These are phyloP conservation scores for Leptopilina boulardi DNA, from an alignment of 1,140 invertebrate genomes.

Conservation along the genomic window DNA sequence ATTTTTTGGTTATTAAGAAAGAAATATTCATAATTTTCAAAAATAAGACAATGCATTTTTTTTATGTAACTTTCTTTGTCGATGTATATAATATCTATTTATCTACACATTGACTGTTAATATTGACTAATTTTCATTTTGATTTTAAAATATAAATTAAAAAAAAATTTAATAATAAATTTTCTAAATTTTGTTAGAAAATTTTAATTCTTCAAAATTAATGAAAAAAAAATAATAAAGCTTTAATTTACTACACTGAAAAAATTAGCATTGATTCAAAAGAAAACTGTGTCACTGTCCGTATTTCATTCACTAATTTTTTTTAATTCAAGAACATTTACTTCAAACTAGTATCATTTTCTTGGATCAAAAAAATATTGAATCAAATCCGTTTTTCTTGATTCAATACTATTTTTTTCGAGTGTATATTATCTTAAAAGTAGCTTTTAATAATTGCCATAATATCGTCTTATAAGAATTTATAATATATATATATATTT, in stretches of 20 bases:
- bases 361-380: no score
- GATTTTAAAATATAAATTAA: not conserved
- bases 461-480: not conserved
- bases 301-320: no score
- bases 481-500: not conserved
- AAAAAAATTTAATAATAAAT: no score
- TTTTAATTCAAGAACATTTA: no score
- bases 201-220: not conserved
- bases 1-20: no score
- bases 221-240: not conserved
- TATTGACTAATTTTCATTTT: not conserved
- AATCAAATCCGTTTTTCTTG: no score
- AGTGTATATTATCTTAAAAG: not conserved
- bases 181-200: not conserved
- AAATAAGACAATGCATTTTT: not conserved
- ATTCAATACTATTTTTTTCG: no score
- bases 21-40: not conserved
- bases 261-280: no score
- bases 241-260: not conserved
- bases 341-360: no score
- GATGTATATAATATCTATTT: not conserved
- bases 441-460: not conserved
- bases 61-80: not conserved
- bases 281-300: no score
- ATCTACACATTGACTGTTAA: not conserved